Evolutionary conservation across 23 tunicate species (phyloP).

Genomic region (Oikopleura dioica): DNA sequence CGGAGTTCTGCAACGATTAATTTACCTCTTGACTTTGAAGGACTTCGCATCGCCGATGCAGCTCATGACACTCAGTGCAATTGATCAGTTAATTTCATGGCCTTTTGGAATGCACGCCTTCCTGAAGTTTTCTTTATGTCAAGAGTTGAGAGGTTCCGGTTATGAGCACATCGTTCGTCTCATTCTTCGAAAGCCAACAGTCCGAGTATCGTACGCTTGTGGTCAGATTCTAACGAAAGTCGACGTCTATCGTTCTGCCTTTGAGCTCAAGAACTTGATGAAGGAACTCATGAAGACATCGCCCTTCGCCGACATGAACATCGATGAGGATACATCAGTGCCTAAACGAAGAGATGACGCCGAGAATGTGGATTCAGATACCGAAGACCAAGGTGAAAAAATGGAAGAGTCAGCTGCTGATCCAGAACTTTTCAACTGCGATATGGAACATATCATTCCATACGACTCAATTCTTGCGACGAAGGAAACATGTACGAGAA

Average conservation of each 20-base stretch:
- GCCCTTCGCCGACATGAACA: not conserved
- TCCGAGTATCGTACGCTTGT: not conserved
- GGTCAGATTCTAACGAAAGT: constrained; percentile 4
- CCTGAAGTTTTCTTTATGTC: not conserved
- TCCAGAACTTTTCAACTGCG: not conserved
- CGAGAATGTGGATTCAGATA: not conserved
- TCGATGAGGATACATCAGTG: not conserved
- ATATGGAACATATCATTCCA: not conserved
- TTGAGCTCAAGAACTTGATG: not conserved
- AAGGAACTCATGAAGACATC: not conserved
- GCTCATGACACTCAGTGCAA: not conserved
- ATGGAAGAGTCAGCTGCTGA: not conserved
- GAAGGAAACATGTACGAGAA: not conserved
- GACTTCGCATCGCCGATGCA: not conserved
- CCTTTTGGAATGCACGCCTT: not conserved
- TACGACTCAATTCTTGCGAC: not conserved
- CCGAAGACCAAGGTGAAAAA: too few species aligned
- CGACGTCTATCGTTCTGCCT: too few species aligned
- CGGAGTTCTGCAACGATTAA: not conserved
- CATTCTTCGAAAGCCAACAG: not conserved
- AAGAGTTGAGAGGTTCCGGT: not conserved
- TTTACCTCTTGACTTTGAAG: not conserved
- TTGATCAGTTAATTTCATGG: constrained; percentile 8
- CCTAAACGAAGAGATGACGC: not conserved
- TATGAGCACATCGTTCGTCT: not conserved